These are phyloP conservation scores for Sarcoramphus papa DNA, from an alignment of 2,797 vertebrate species.

Conservation along the genomic window DNA sequence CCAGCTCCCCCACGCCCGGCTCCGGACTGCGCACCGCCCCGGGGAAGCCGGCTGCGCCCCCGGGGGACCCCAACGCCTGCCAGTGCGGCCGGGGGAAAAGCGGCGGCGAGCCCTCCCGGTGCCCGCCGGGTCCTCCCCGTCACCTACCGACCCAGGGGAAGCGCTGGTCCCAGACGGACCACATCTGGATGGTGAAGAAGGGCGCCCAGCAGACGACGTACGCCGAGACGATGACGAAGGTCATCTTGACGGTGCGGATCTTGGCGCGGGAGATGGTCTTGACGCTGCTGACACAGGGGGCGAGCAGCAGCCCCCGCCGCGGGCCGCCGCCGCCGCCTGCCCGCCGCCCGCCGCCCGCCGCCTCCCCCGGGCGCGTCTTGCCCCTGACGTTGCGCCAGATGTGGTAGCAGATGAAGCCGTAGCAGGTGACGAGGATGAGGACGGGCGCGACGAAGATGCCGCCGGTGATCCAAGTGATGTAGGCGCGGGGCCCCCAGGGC, in stretches of 20 bases:
- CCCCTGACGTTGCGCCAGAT: conserved; percentile 89
- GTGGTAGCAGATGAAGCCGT: conserved; percentile 91
- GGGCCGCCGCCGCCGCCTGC: not conserved
- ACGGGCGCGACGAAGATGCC: conserved; percentile 90
- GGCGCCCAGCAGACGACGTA: conserved; percentile 95
- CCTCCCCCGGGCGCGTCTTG: conserved; percentile 75
- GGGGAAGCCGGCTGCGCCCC: not conserved
- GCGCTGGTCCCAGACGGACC: conserved; percentile 91
- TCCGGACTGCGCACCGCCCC: not conserved
- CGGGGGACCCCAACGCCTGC: not conserved
- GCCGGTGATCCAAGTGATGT: conserved; percentile 93
- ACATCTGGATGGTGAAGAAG: conserved; percentile 94
- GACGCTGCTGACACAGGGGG: conserved; percentile 86
- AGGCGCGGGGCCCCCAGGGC: conserved; percentile 87
- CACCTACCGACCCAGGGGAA: conserved; percentile 84
- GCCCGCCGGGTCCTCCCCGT: not conserved
- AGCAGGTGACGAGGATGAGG: conserved; percentile 83
- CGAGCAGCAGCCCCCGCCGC: conserved; percentile 77
- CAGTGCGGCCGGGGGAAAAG: not conserved
- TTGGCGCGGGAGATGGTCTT: conserved; percentile 91
- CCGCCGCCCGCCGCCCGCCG: not conserved
- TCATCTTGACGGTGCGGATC: conserved; percentile 96
- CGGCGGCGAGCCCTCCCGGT: not conserved
- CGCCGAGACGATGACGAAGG: conserved; percentile 92
- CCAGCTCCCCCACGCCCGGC: not conserved